These are phyloP conservation scores for Microplitis manilae DNA, from an alignment of 2,888 invertebrate species.

Conservation along the genomic window DNA sequence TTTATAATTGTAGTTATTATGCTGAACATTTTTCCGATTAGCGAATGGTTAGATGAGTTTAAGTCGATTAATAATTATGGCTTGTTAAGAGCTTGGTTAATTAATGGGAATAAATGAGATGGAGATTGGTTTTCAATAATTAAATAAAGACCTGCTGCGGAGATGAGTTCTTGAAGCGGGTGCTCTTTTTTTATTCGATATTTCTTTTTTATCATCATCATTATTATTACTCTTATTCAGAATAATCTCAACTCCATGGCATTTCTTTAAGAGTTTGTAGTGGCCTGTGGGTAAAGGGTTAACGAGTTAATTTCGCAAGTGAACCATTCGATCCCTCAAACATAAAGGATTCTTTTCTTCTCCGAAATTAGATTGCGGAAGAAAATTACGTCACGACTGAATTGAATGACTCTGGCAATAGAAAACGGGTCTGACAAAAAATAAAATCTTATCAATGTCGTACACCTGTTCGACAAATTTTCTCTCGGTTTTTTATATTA, in stretches of 20 bases:
- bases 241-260: not conserved
- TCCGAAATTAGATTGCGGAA: not conserved
- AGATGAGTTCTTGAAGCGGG: conserved; percentile 20
- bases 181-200: conserved; percentile 18
- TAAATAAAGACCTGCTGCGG: conserved; percentile 24
- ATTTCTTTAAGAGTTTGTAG: conserved; percentile 7
- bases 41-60: conserved; percentile 25
- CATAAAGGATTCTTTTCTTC: conserved; percentile 12
- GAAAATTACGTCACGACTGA: conserved; percentile 13
- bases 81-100: conserved; percentile 10
- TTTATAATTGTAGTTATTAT: not conserved
- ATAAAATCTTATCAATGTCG: conserved; percentile 7
- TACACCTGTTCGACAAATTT: conserved; percentile 18
- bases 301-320: conserved; percentile 24
- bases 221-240: not conserved
- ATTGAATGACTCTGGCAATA: conserved; percentile 4
- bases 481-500: conserved; percentile 14
- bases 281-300: conserved; percentile 17
- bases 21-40: not conserved
- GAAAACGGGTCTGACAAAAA: not conserved
- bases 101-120: conserved; percentile 5
- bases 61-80: conserved; percentile 27
- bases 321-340: not conserved
- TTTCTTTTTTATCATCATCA: conserved; percentile 29
- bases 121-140: conserved; percentile 34